Percentiles rank a stretch among this genome's conserved stretches.
Conservation (phyloP, 2,888 invertebrate species). For the Autographa gamma region DNA sequence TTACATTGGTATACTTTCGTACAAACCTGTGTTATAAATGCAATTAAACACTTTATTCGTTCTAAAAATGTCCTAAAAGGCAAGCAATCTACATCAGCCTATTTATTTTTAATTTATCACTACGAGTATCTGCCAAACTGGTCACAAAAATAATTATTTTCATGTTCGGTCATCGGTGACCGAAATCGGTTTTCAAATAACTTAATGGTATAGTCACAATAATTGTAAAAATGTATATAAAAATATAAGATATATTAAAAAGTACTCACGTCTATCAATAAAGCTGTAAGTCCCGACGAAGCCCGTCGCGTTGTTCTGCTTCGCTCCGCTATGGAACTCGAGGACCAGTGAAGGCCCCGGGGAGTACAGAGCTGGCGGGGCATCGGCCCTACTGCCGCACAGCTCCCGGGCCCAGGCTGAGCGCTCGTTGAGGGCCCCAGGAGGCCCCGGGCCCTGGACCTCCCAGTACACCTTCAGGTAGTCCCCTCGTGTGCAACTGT, state of each 20-base stretch:
- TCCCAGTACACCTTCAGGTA: slow-evolving; percentile 94
- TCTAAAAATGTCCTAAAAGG: too few relatives aligned
- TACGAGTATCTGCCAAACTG: too few relatives aligned
- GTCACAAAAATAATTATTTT: too few relatives aligned
- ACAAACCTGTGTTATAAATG: too few relatives aligned
- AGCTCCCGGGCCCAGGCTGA: slow-evolving; percentile 93
- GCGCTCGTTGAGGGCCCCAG: slow-evolving; percentile 92
- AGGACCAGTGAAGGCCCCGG: slow-evolving; percentile 92
- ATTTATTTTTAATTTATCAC: too few relatives aligned
- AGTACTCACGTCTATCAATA: slow-evolving; percentile 92
- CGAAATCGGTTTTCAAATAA: too few relatives aligned
- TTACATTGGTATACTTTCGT: too few relatives aligned
- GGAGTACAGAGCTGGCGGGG: slow-evolving; percentile 93
- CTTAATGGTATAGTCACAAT: too few relatives aligned
- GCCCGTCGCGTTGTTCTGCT: slow-evolving; percentile 89
- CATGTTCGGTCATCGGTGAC: too few relatives aligned
- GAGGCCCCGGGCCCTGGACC: slow-evolving; percentile 92
- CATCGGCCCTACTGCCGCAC: slow-evolving; percentile 91
- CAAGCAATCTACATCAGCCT: too few relatives aligned
- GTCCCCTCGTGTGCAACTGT: slow-evolving; percentile 93
- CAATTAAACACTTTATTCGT: too few relatives aligned
- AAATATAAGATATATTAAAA: neutral
- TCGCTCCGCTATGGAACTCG: slow-evolving; percentile 91
- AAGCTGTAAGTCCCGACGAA: slow-evolving; percentile 94
- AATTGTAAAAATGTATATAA: too few relatives aligned